These are phyloP conservation scores for Guaruba guarouba DNA, from an alignment of 2,113 vertebrate genomes.

Conservation along the genomic window DNA sequence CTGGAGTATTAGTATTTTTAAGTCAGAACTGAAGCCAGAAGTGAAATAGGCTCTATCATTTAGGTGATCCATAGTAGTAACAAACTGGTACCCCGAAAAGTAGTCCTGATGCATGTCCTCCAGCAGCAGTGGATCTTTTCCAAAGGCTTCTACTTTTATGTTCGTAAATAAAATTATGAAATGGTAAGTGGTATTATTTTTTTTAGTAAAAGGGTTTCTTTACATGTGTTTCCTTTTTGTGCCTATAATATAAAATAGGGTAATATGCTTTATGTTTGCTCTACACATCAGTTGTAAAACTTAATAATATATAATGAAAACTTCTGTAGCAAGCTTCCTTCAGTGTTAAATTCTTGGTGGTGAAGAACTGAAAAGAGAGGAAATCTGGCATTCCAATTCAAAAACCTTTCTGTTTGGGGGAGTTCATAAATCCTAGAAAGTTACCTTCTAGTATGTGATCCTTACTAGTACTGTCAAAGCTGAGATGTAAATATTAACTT, in stretches of 20 bases:
- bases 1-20: not conserved
- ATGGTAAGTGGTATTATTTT: not conserved
- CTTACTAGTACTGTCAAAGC: not conserved
- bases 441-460: not conserved
- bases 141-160: not conserved
- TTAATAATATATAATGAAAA: not conserved
- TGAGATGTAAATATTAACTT: slow-evolving; percentile 13
- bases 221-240: not conserved
- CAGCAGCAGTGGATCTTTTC: not conserved
- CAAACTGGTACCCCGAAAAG: not conserved
- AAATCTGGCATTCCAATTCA: not conserved
- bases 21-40: not conserved
- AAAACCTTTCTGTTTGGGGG: not conserved
- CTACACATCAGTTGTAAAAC: not conserved
- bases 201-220: not conserved
- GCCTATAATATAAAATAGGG: not conserved
- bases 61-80: not conserved
- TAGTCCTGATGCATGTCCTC: not conserved
- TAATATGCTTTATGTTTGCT: not conserved
- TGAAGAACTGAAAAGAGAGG: not conserved
- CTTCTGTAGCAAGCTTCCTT: not conserved
- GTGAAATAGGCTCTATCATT: not conserved
- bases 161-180: not conserved
- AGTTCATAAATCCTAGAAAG: slow-evolving; percentile 41
- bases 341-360: not conserved